phyloP scores from a whole-genome alignment of 2,888 invertebrate genomes.

The Octonoba sinensis region DNA sequence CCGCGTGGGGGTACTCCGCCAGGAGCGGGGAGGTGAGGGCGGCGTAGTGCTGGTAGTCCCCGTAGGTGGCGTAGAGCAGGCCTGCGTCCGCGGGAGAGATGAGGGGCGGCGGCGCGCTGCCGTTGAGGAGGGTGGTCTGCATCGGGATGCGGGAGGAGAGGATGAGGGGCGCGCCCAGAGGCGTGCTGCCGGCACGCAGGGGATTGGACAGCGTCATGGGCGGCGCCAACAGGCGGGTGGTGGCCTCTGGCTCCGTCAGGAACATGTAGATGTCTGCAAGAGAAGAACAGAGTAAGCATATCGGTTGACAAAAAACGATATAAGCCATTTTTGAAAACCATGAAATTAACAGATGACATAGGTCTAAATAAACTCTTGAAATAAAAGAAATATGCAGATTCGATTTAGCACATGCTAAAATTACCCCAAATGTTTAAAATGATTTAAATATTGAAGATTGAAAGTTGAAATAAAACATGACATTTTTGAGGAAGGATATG shows the following conservation, averaged over 20 bases:
- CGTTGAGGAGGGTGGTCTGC: slow-evolving; percentile 78
- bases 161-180: slow-evolving; percentile 91
- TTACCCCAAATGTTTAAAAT: too few relatives aligned
- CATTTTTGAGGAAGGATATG: too few relatives aligned
- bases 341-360: too few relatives aligned
- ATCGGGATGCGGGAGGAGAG: slow-evolving; percentile 90
- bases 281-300: slow-evolving; percentile 6
- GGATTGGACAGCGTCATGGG: slow-evolving; percentile 61
- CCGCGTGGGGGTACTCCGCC: slow-evolving; percentile 70
- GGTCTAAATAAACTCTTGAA: neutral
- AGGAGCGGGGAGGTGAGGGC: slow-evolving; percentile 82
- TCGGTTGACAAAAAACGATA: neutral
- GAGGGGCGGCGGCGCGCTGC: slow-evolving; percentile 76
- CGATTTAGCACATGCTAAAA: too few relatives aligned
- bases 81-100: slow-evolving; percentile 80
- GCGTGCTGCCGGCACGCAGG: slow-evolving; percentile 75
- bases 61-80: slow-evolving; percentile 86
- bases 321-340: neutral
- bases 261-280: slow-evolving; percentile 61
- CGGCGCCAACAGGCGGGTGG: slow-evolving; percentile 64
- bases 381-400: neutral
- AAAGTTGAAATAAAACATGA: too few relatives aligned
- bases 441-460: too few relatives aligned
- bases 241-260: slow-evolving; percentile 63
- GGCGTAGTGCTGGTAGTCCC: slow-evolving; percentile 90